phyloP scores from a whole-genome alignment of 2,113 vertebrate genomes.

The Tilapia sparmanii region DNA sequence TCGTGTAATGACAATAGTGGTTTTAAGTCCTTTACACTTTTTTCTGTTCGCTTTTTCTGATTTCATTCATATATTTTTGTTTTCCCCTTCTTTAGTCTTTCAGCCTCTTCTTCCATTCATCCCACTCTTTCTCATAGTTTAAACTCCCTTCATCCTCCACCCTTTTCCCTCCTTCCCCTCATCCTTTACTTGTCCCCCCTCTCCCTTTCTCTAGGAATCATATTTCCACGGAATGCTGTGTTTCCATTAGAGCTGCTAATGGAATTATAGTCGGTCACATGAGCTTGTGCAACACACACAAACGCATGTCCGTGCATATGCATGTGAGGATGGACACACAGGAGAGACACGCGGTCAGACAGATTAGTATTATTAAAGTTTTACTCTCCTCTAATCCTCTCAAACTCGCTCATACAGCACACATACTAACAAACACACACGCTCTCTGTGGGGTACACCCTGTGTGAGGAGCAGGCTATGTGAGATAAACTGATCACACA shows the following conservation, averaged over 20 bases:
- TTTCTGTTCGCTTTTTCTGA: background rate
- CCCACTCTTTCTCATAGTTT: background rate
- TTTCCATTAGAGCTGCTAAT: conserved; percentile 33
- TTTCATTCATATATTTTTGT: background rate
- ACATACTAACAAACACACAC: background rate
- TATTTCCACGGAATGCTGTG: background rate
- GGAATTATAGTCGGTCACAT: conserved; percentile 21
- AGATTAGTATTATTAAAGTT: conserved; percentile 51
- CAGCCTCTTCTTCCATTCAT: background rate
- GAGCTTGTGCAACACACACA: background rate
- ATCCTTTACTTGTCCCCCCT: background rate
- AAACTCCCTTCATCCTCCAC: background rate
- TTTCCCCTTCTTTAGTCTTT: background rate
- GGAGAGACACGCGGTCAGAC: background rate
- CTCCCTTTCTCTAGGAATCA: background rate
- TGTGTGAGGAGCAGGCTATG: conserved; percentile 21
- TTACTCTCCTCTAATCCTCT: conserved; percentile 42
- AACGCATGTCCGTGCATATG: background rate
- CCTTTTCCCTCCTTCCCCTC: background rate
- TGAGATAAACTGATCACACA: conserved; percentile 55
- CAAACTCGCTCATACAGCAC: background rate
- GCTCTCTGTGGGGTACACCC: conserved; percentile 8
- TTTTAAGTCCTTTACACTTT: background rate
- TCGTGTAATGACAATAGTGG: background rate
- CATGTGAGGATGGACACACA: background rate